Base-by-base conservation (phyloP, 2,888 invertebrate genomes). In the Brachyopa scutellaris region DNA sequence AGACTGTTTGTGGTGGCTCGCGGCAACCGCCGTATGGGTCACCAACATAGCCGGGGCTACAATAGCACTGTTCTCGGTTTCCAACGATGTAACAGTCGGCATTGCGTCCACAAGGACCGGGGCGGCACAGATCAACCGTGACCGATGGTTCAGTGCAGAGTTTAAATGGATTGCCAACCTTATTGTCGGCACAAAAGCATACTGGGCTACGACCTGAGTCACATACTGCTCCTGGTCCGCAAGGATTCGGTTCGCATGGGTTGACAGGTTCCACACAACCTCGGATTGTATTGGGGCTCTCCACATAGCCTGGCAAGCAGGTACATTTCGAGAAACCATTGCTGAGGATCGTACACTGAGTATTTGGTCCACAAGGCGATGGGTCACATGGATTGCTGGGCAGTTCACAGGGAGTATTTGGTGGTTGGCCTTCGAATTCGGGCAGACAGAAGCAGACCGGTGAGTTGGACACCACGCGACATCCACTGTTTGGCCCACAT, bases 301-400 rank as follows among this genome's bases (percentile, higher is more conserved):
- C 97, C 33, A 96, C 92, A 88, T 93, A 96, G 13, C 96, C 96
- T 47, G 94, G 92, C 72, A 95, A 90, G 87, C 97, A 97, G 17
- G 96, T 96, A 87, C 97, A 97, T 91, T 96, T 96, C 0, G 97
- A 94, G 88, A 96, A 95, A 61, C 96, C 96, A 85, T 95, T 96
- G 61, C 92, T 91, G 59, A 96, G 90, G 55, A 95, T 92, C 0
- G 95, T 92, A 87, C 97, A 97, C 89, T 96, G 96, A 1, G 97
- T 97, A 86, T 97, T 97, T 6, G 96, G 96, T 9, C 97, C 97
- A 88, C 97, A 97, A 0, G 96, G 95, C 9, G 96, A 96, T 26
- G 96, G 94, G 86, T 95, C 94, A 87, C 97, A 97, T 3, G 96
- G 96, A 87, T 95, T 95, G 76, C 92, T 92, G 15, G 95, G 95